Base-by-base conservation (phyloP, 2,797 vertebrate species). In the Eremophila alpestris region DNA sequence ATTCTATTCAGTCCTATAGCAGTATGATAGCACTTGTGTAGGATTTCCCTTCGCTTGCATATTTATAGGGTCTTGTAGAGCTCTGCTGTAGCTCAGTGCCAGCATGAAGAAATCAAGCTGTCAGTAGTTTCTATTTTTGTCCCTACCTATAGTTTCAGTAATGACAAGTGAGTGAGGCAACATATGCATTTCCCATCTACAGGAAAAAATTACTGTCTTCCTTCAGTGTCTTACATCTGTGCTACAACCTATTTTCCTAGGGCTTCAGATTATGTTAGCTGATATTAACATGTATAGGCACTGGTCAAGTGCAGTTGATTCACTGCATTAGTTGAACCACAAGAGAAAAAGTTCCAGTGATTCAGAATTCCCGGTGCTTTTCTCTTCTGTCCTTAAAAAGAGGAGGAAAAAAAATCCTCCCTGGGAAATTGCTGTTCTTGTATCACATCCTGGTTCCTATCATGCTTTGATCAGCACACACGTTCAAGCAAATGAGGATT, bases 91-190 rank as follows among this genome's bases (percentile, higher is more conserved):
- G 95, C 89, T 93, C 90, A 65, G 92, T 97, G 97, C 97, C 97
- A 97, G 86, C 73, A 83, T 91, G 89, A 96, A 93, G 95, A 97
- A 97, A 96, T 96, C 83, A 95, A 97, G 96, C 96, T 97, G 97
- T 97, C 96, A 97, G 96, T 96, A 93, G 94, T 92, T 97, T 97
- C 98, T 97, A 97, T 98, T 98, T 97, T 96, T 68, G 78, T 95
- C 89, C 94, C 96, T 97, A 96, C 97, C 97, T 98, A 96, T 97
- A 93, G 92, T 97, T 97, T 97, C 94, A 81, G 83, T 96, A 96
- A 98, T 95, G 96, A 96, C 91, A 91, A 94, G 90, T 83, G 91
- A 96, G 94, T 88, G 92, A 96, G 95, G 91, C 93, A 95, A 96
- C 94, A 93, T 96, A 96, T 90, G 86, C 95, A 97, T 95, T 96